Evolutionary conservation across 2,888 invertebrate genomes (phyloP).

Genomic region (Ypsolopha scabrella): DNA sequence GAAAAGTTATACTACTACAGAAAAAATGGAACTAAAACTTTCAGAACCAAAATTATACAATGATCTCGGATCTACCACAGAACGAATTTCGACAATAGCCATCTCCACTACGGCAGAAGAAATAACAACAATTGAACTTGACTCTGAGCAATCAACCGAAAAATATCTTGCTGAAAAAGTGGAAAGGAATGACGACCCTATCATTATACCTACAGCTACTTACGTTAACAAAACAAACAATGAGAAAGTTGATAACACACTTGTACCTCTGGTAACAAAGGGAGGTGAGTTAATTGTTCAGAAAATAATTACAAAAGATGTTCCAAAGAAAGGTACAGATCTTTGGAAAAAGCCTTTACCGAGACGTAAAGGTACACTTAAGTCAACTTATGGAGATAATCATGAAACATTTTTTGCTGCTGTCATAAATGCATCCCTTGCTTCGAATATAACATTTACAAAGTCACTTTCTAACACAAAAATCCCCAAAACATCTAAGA

Average conservation of each 20-base stretch:
- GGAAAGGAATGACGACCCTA: constrained; percentile 27
- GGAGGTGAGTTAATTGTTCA: constrained; percentile 44
- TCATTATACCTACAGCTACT: constrained; percentile 40
- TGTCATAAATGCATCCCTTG: constrained; percentile 10
- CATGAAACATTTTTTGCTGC: constrained; percentile 46
- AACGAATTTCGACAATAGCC: too few relatives aligned
- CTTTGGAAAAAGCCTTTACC: constrained; percentile 46
- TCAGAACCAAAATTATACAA: too few relatives aligned
- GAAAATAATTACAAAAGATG: constrained; percentile 29
- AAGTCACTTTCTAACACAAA: not conserved
- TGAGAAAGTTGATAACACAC: constrained; percentile 35
- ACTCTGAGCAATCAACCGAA: too few relatives aligned
- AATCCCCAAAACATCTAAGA: too few relatives aligned
- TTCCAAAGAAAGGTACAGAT: constrained; percentile 35
- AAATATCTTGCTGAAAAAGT: not conserved
- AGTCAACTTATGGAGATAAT: constrained; percentile 64
- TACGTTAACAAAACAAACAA: constrained; percentile 22
- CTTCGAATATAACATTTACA: not conserved
- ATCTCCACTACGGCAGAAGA: not conserved
- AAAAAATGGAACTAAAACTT: constrained; percentile 8
- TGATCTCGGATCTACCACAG: too few relatives aligned
- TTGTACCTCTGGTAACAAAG: constrained; percentile 31
- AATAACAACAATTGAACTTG: constrained; percentile 3
- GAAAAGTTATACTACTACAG: constrained; percentile 5
- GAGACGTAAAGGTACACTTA: constrained; percentile 58